These are phyloP conservation scores for Capitulum mitella DNA, from an alignment of 2,888 invertebrate genomes.

Conservation along the genomic window DNA sequence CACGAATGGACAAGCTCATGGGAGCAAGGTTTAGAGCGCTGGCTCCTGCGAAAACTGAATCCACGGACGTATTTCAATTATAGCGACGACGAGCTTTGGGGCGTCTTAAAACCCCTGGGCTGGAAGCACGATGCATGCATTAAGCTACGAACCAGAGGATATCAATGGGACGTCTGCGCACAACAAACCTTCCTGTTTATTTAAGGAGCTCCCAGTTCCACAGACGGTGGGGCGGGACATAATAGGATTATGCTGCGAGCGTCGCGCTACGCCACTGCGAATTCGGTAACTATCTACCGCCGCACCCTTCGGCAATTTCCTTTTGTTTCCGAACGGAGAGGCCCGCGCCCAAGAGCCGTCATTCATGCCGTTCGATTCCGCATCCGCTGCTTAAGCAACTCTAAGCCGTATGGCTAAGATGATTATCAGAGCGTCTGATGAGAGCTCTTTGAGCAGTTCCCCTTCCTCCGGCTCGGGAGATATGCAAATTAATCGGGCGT, in stretches of 20 bases:
- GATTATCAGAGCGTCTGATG: conserved; percentile 10
- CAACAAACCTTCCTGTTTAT: not conserved
- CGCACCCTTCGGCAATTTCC: conserved; percentile 20
- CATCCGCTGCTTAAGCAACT: not conserved
- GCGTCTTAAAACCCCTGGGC: too few relatives aligned
- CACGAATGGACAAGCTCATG: too few relatives aligned
- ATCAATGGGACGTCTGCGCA: not conserved
- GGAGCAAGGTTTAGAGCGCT: too few relatives aligned
- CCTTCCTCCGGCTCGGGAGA: not conserved
- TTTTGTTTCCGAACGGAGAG: not conserved
- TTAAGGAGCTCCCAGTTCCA: not conserved
- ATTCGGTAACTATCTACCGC: not conserved
- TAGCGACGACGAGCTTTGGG: too few relatives aligned
- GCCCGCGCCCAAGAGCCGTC: not conserved
- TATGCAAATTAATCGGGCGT: conserved; percentile 20
- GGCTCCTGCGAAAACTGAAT: too few relatives aligned
- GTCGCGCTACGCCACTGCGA: not conserved
- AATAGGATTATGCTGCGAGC: conserved; percentile 16
- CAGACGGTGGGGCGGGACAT: not conserved
- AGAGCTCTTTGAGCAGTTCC: conserved; percentile 6
- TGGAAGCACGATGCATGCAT: too few relatives aligned
- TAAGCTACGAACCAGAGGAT: not conserved
- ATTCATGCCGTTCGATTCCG: conserved; percentile 18
- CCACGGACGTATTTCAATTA: too few relatives aligned
- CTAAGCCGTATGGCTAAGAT: conserved; percentile 18